Evolutionary conservation across 2,113 vertebrate species (phyloP).

Genomic region (Corydoras maculifer): DNA sequence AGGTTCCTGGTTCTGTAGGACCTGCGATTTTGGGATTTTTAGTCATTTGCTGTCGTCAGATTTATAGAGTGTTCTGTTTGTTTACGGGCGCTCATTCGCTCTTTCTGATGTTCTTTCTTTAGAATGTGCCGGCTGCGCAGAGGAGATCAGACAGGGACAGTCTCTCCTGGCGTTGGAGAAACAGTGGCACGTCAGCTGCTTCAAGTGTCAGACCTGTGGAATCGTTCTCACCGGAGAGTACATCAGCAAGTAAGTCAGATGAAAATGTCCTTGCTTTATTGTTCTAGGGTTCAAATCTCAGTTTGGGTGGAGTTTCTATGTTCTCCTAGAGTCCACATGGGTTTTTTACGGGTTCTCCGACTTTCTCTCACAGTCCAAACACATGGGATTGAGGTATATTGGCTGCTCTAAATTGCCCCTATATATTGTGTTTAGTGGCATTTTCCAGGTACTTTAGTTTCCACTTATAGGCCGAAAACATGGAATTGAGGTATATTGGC

Average conservation of each 20-base stretch:
- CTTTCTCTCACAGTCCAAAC: too few species aligned
- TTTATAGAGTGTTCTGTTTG: not conserved
- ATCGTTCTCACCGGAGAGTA: conserved; percentile 94
- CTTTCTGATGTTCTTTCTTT: conserved; percentile 22
- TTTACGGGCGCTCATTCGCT: not conserved
- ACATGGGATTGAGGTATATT: too few species aligned
- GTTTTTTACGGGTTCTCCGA: too few species aligned
- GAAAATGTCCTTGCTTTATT: not conserved
- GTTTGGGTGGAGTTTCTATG: too few species aligned
- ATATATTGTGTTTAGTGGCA: too few species aligned
- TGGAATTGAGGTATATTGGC: too few species aligned
- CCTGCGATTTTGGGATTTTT: too few species aligned
- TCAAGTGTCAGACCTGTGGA: conserved; percentile 92
- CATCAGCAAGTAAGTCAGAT: conserved; percentile 92
- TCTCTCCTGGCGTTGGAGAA: conserved; percentile 94
- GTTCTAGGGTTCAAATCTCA: not conserved
- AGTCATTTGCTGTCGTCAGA: not conserved
- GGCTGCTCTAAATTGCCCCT: too few species aligned
- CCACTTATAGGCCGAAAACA: too few species aligned
- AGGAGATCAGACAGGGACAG: conserved; percentile 95
- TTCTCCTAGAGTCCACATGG: too few species aligned
- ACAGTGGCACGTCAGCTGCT: conserved; percentile 98
- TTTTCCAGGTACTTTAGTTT: too few species aligned
- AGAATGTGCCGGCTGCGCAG: conserved; percentile 95
- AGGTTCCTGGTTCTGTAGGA: too few species aligned